Evolutionary conservation across 2,113 vertebrate species (phyloP), one percentile per base, ranked within the genome.

Genomic region (Tachysurus fulvidraco): DNA sequence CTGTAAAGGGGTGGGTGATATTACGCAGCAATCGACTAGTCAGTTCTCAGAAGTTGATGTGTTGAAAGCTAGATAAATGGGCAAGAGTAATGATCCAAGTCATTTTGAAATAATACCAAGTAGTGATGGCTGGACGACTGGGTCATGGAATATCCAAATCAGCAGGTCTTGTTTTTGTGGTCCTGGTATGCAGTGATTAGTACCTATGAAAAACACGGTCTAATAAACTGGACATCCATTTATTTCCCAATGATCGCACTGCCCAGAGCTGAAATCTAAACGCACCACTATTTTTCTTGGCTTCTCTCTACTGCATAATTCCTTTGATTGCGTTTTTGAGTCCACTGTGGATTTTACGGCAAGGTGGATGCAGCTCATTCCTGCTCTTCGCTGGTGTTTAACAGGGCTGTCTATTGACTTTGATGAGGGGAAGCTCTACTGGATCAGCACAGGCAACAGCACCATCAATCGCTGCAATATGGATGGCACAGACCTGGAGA

Each of bases 401-500:
- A 36, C 89, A 98, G 97, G 98, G 17, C 93, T 99, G 88, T 97
- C 97, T 6, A 97, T 99, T 2, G 97, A 98, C 92, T 99, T 95
- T 91, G 93, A 96, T 0, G 95, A 95, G 57, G 95, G 94, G 92
- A 97, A 96, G 64, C 93, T 99, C 10, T 99, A 98, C 93, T 99
- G 98, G 98, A 96, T 99, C 95, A 99, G 97, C 92, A 98, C 98
- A 9, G 96, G 96, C 74, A 97, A 97, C 0, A 92, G 96, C 92
- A 97, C 97, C 85, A 96, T 99, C 91, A 98, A 94, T 89, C 94
- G 94, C 73, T 99, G 97, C 89, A 95, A 95, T 90, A 90, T 99
- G 91, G 95, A 98, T 0, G 98, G 98, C 80, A 96, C 93, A 0
- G 94, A 91, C 17, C 92, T 96, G 60, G 97, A 98, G 91, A 88